phyloP scores from a whole-genome alignment of 2,113 vertebrate species.

The Heteronetta atricapilla region DNA sequence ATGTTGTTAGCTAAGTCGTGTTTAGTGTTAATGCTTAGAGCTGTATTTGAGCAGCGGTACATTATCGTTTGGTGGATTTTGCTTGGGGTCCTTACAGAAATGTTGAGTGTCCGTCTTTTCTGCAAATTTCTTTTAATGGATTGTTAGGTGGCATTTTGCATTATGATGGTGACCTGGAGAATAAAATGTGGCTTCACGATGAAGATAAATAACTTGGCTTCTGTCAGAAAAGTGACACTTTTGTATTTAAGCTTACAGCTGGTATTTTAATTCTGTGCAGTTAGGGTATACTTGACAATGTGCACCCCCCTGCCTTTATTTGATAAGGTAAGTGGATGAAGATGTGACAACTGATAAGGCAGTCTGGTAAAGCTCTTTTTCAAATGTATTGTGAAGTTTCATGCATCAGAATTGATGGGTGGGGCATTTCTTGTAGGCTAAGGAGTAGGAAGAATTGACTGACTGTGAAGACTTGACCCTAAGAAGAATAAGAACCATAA shows the following conservation, averaged over 20 bases:
- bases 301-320: neutral
- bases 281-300: neutral
- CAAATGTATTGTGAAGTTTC: neutral
- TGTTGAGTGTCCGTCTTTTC: neutral
- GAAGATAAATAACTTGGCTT: neutral
- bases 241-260: neutral
- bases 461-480: neutral
- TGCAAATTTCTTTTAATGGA: neutral
- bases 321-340: neutral
- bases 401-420: fast-evolving
- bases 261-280: neutral
- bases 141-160: neutral
- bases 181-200: neutral
- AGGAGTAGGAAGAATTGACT: neutral
- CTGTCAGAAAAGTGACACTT: neutral
- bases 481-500: neutral
- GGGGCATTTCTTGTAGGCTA: neutral
- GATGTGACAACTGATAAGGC: neutral
- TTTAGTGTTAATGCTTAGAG: neutral
- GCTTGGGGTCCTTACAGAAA: neutral
- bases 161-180: neutral
- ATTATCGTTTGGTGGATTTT: neutral
- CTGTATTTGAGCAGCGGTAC: neutral
- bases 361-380: neutral
- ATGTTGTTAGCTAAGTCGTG: fast-evolving